Conservation (phyloP, 2,113 vertebrate genomes). For the Lophius piscatorius region DNA sequence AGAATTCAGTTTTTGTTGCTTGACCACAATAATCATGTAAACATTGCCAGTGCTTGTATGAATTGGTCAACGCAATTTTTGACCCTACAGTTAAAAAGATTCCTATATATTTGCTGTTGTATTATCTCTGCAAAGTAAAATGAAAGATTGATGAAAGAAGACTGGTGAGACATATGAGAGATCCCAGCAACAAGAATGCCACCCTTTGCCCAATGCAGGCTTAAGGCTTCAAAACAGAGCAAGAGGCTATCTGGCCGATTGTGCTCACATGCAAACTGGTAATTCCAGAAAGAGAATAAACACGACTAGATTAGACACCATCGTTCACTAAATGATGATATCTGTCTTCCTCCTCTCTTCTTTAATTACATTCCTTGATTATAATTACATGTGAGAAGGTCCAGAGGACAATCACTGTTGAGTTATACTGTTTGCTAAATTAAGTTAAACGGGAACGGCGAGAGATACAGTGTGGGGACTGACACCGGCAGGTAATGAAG, state of each 20-base stretch:
- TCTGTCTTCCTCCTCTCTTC: conserved; percentile 69
- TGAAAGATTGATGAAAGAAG: too few species aligned
- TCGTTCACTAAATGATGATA: conserved; percentile 76
- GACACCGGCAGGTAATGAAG: conserved; percentile 49
- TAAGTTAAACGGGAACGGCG: conserved; percentile 58
- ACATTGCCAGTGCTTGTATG: too few species aligned
- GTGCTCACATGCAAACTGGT: conserved; percentile 67
- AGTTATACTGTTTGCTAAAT: conserved; percentile 52
- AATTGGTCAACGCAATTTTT: too few species aligned
- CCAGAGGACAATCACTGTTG: conserved; percentile 67
- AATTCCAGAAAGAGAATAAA: conserved; percentile 64
- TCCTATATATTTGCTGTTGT: too few species aligned
- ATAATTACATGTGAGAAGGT: conserved; percentile 78
- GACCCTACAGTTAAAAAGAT: too few species aligned
- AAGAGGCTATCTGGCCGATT: conserved; percentile 63
- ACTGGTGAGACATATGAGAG: too few species aligned
- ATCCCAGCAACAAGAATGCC: too few species aligned
- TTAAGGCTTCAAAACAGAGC: conserved; percentile 40
- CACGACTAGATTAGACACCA: conserved; percentile 68
- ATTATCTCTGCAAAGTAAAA: too few species aligned
- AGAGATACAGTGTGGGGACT: conserved; percentile 24
- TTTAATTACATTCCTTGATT: conserved; percentile 75
- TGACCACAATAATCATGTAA: too few species aligned
- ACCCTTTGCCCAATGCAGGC: conserved; percentile 48
- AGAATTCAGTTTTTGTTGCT: too few species aligned